These are phyloP conservation scores for Euplexia lucipara DNA, from an alignment of 2,888 invertebrate species.

Conservation along the genomic window DNA sequence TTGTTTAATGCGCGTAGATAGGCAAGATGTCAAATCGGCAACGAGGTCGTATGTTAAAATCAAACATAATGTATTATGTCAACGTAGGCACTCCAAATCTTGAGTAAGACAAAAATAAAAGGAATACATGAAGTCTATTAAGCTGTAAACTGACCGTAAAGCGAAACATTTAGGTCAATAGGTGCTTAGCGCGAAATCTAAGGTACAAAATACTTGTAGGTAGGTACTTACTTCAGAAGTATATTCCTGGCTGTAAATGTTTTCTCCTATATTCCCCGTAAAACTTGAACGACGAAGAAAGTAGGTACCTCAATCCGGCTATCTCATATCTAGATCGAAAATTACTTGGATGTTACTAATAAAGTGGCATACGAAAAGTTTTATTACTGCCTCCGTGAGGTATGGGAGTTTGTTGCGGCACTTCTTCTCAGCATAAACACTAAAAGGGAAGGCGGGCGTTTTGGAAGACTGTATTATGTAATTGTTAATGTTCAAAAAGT, in stretches of 20 bases:
- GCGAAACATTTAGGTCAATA: constrained; percentile 49
- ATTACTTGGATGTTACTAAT: constrained; percentile 7
- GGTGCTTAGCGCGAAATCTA: constrained; percentile 36
- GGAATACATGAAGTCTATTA: constrained; percentile 42
- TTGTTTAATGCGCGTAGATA: constrained; percentile 43
- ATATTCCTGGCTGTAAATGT: constrained; percentile 16
- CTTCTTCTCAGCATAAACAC: too few relatives aligned
- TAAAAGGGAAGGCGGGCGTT: too few relatives aligned
- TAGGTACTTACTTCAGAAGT: constrained; percentile 8
- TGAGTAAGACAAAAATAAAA: constrained; percentile 32
- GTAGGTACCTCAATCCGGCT: constrained; percentile 5
- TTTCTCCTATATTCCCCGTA: constrained; percentile 17
- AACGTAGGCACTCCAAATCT: constrained; percentile 21
- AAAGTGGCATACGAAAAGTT: constrained; percentile 5
- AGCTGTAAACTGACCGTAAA: constrained; percentile 46
- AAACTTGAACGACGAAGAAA: constrained; percentile 1
- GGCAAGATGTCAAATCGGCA: constrained; percentile 36
- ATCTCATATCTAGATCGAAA: constrained; percentile 17
- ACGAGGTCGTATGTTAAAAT: constrained; percentile 41
- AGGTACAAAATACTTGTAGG: constrained; percentile 39
- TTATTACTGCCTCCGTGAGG: not conserved
- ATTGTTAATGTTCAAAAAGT: too few relatives aligned
- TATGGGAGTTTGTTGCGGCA: not conserved
- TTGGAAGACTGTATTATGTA: too few relatives aligned
- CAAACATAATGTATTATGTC: constrained; percentile 10